Base-by-base conservation (phyloP, 2,797 vertebrate species). In the Spinus olivaceus region DNA sequence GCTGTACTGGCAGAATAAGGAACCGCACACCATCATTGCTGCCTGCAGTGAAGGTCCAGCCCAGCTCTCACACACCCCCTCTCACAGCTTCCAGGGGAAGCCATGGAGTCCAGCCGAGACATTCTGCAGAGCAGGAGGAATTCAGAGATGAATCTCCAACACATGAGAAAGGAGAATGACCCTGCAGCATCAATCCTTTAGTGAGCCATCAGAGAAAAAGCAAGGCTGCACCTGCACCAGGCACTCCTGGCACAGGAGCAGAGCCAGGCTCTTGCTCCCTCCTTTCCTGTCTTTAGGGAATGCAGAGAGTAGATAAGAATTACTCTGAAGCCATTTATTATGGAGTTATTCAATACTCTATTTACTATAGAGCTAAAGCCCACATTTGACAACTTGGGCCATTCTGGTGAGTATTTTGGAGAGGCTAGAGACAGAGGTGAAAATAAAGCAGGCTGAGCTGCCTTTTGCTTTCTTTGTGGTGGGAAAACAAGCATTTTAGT, bases 101-200 rank as follows among this genome's bases (percentile, higher is more conserved):
- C 44, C 32, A 41, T 6, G 14, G 46, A 56, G 19, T 7, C 42
- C 64, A 60, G 21, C 16, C 46, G n/a, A 70, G 67, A 35, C 5
- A 23, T 5, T 70, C 14, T 70, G 42, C 61, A 50, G 28, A 30
- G 63, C 22, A 42, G 41, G 13, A 44, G 15, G 24, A 25, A 70
- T 27, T 42, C 24, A 46, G 19, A 54, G 47, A 21, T 30, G 11
- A 44, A 22, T 30, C 12, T 41, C 42, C 21, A 70, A 21, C 16
- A 21, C 0, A 0, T 5, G 2, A 78, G 42, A 59, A 49, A 73
- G 35, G 16, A 74, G n/a, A 64, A 57, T 1, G 3, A 28, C 10
- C 11, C 42, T 30, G 39, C 35, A 60, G 30, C 35, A 41, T 6
- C 2, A 3, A 19, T 30, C 22, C 25, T 42, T 13, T 4, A 20